Percentiles rank a stretch among this genome's conserved stretches.
Evolutionary conservation across 2,797 vertebrate genomes (phyloP).

Genomic region (Trachurus trachurus): DNA sequence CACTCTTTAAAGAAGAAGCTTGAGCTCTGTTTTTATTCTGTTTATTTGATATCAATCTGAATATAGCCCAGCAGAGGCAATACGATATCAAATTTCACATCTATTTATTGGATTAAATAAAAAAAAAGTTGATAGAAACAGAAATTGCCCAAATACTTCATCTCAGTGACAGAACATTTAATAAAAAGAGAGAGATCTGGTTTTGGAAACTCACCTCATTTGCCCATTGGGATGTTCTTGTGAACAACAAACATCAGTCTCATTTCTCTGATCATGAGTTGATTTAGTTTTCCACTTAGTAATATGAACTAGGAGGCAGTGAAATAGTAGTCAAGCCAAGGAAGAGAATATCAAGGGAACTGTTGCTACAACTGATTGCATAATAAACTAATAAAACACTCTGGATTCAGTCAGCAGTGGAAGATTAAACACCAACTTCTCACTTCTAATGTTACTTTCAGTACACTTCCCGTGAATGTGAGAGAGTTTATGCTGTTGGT

Average conservation of each 20-base stretch:
- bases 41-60: conserved; percentile 29
- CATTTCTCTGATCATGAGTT: conserved; percentile 24
- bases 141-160: not conserved
- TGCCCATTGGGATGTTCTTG: conserved; percentile 23
- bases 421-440: no score
- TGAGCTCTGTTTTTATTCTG: conserved; percentile 6
- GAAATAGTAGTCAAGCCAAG: not conserved
- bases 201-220: not conserved
- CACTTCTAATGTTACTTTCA: no score
- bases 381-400: not conserved
- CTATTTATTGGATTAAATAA: conserved; percentile 14
- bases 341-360: not conserved
- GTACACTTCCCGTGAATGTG: no score
- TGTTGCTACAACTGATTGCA: not conserved
- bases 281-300: conserved; percentile 18
- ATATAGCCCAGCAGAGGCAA: conserved; percentile 15
- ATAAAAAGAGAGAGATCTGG: conserved; percentile 16
- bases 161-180: conserved; percentile 9
- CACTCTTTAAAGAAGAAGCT: not conserved
- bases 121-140: conserved; percentile 1
- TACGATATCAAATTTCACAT: not conserved
- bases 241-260: conserved; percentile 25
- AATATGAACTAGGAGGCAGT: not conserved
- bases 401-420: no score
- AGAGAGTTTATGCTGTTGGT: no score